Evolutionary conservation across 1,140 invertebrate species (phyloP), one percentile per base, ranked within the genome.

Genomic region (Drosophila nebulosa): DNA sequence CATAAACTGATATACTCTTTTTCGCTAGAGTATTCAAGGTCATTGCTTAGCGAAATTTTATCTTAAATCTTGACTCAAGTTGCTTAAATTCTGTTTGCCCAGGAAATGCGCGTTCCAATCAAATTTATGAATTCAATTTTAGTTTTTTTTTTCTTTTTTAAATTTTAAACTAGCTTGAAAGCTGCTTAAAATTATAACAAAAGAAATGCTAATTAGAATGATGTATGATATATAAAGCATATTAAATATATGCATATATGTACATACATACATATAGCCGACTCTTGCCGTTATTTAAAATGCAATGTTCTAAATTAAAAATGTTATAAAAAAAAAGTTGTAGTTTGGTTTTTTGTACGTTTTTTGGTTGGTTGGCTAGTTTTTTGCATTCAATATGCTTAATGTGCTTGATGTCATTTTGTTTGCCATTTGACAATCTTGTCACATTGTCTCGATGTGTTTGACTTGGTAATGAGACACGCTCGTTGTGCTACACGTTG

Each of bases 371-470:
- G 53, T 62, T 32, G 30, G 66, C 65, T 70, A 68, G 77, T 77
- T 77, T 79, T 79, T 79, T 76, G 65, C 74, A 75, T 69, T 62
- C 65, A 46, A 46, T 46, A 46, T 46, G 18, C 60, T 30, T 61
- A 62, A 61, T 68, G 72, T 68, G 72, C 42, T 83, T 78, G 64
- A 78, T 78, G 69, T 73, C 63, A 78, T 46, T 78, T 69, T 50
- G 56, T 39, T 68, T 68, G 79, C 75, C 79, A 76, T 84, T 84
- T 84, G 79, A 84, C 79, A 84, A 84, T 79, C 79, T 84, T 84
- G 79, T 84, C 79, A 84, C 79, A 83, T 78, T 67, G 74, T 62
- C 60, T 14, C 59, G 51, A 53, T 63, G 71, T 81, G 74, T 83
- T 81, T 78, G 79, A 83, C 79, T 78, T 74, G 79, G 57, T 83